A percentile compares a stretch with the other conserved stretches of the same genome.
Evolutionary conservation across 2,888 invertebrate species (phyloP).

Genomic region (Trissoscelio sp.): DNA sequence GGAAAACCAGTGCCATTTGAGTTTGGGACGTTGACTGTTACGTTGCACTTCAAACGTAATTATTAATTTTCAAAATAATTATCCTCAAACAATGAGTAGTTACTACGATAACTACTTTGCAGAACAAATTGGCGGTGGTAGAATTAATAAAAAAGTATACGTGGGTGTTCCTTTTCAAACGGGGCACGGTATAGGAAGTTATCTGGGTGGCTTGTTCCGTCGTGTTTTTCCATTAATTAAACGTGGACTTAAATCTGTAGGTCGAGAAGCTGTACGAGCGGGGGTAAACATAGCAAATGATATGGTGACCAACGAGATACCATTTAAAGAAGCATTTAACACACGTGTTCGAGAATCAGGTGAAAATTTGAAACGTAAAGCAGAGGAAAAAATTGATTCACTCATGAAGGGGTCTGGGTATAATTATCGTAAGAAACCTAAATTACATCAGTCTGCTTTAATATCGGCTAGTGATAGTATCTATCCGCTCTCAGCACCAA

Average conservation of each 20-base stretch:
- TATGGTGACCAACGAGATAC: not conserved
- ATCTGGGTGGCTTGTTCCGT: constrained; percentile 29
- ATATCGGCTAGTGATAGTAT: not conserved
- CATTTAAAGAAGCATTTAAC: not conserved
- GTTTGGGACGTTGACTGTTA: constrained; percentile 35
- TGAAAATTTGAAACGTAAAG: constrained; percentile 5
- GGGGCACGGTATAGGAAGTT: constrained; percentile 22
- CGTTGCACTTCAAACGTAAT: constrained; percentile 32
- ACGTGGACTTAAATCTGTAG: not conserved
- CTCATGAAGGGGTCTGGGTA: constrained; percentile 28
- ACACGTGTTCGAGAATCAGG: not conserved
- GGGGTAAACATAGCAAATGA: constrained; percentile 8
- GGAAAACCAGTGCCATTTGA: constrained; percentile 60
- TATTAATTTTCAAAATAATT: not conserved
- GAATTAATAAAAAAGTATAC: constrained; percentile 1
- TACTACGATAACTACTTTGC: not conserved
- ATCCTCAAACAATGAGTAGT: not conserved
- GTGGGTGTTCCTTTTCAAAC: constrained; percentile 7
- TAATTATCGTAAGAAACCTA: not conserved
- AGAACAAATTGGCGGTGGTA: not conserved
- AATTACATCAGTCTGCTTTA: not conserved
- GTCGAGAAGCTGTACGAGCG: constrained; percentile 4
- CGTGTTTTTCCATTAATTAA: constrained; percentile 19
- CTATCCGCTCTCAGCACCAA: not conserved
- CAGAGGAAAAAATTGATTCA: constrained; percentile 19